Conservation (phyloP, 2,888 invertebrate genomes). For the Rhabditoides inermis region DNA sequence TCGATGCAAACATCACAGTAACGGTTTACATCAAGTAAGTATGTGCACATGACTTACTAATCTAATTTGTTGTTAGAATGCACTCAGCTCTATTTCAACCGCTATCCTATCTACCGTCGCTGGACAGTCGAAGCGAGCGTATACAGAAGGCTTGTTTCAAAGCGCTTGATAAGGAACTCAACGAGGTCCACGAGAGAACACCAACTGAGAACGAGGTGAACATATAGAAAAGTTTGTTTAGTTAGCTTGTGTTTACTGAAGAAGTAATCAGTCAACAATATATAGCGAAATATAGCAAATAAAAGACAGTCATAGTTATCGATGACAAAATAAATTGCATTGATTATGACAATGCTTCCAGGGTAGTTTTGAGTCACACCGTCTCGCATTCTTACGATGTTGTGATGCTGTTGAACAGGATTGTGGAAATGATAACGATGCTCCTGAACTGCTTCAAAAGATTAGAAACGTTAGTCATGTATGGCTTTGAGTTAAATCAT, state of each 20-base stretch:
- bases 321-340: no score
- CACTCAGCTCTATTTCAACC: slow-evolving; percentile 39
- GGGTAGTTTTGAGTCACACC: no score
- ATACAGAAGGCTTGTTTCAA: slow-evolving; percentile 34
- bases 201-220: slow-evolving; percentile 12
- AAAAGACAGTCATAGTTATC: slow-evolving; percentile 24
- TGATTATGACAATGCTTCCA: no score
- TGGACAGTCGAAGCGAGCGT: slow-evolving; percentile 30
- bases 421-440: slow-evolving; percentile 7
- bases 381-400: slow-evolving; percentile 38
- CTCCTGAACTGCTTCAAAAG: slow-evolving; percentile 10
- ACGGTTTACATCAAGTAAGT: slow-evolving; percentile 38
- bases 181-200: slow-evolving; percentile 15
- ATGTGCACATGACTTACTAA: not conserved
- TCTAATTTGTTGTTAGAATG: slow-evolving; percentile 18
- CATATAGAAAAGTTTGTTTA: not conserved
- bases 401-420: slow-evolving; percentile 22
- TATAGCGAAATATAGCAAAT: no score
- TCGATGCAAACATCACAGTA: slow-evolving; percentile 34
- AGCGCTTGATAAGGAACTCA: slow-evolving; percentile 30
- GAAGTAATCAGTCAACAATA: no score
- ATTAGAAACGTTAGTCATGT: slow-evolving; percentile 11
- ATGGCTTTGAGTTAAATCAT: not conserved
- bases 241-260: no score
- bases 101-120: slow-evolving; percentile 39